Conservation (phyloP, 2,888 invertebrate species). For the Muscina levida region DNA sequence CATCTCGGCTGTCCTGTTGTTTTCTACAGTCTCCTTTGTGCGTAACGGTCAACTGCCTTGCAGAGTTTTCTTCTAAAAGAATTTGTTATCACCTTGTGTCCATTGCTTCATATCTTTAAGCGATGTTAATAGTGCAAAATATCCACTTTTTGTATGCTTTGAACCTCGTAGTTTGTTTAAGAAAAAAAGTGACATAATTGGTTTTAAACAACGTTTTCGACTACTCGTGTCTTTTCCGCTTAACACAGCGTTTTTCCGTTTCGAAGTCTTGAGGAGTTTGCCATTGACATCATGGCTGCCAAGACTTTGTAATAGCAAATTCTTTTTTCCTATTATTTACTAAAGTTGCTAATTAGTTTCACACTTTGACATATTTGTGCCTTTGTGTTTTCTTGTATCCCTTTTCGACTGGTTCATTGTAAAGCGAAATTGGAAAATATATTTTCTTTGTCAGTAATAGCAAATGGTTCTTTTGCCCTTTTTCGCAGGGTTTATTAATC, state of each 20-base stretch:
- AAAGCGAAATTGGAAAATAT: no score
- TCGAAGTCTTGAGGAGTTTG: constrained; percentile 1
- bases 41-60: no score
- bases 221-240: no score
- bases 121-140: constrained; percentile 60
- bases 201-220: background rate
- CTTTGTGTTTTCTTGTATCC: no score
- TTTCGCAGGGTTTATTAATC: no score
- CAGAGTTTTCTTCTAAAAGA: no score
- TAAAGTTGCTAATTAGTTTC: constrained; percentile 61
- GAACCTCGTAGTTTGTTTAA: constrained; percentile 19
- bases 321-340: background rate
- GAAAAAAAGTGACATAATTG: background rate
- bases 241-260: background rate
- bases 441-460: no score
- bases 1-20: constrained; percentile 29
- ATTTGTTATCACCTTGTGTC: background rate
- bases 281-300: background rate
- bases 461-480: no score
- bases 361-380: constrained; percentile 7
- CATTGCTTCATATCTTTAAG: constrained; percentile 26
- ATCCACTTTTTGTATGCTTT: constrained; percentile 27
- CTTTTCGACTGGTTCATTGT: no score
- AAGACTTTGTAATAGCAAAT: constrained; percentile 35
- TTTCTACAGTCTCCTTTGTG: no score